Evolutionary conservation across 2,888 invertebrate species (phyloP).

Genomic region (Frankliniella intonsa): DNA sequence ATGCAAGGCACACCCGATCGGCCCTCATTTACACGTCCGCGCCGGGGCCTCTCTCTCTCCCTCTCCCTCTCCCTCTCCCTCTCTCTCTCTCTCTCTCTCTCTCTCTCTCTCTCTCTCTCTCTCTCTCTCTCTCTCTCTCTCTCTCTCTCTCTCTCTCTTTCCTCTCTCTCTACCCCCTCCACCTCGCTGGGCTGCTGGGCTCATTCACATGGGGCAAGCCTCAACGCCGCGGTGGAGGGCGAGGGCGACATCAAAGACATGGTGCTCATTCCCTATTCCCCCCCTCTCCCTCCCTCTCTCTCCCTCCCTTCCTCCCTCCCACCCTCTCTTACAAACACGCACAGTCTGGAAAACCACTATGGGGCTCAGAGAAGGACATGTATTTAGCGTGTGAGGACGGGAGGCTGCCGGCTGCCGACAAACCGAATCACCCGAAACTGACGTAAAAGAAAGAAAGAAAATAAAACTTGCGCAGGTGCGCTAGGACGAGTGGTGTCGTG

Average conservation of each 20-base stretch:
- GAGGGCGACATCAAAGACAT: no score
- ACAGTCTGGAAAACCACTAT: no score
- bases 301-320: not conserved
- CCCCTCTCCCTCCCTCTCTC: not conserved
- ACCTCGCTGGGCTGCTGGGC: no score
- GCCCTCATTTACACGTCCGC: conserved; percentile 11
- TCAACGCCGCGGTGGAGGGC: no score
- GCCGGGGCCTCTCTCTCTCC: not conserved
- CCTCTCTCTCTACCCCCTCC: not conserved
- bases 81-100: not conserved
- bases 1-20: conserved; percentile 20
- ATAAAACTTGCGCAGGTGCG: no score
- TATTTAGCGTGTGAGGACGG: no score
- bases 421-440: no score
- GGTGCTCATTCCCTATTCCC: not conserved
- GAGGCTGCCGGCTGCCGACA: no score
- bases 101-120: not conserved
- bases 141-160: not conserved
- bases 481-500: no score
- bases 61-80: not conserved
- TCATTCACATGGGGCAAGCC: no score
- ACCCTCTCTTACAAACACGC: not conserved
- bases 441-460: no score
- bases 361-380: not conserved
- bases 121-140: not conserved